Evolutionary conservation across 2,797 vertebrate genomes (phyloP), one percentile per base, ranked within the genome.

Genomic region (Pogoniulus pusillus): DNA sequence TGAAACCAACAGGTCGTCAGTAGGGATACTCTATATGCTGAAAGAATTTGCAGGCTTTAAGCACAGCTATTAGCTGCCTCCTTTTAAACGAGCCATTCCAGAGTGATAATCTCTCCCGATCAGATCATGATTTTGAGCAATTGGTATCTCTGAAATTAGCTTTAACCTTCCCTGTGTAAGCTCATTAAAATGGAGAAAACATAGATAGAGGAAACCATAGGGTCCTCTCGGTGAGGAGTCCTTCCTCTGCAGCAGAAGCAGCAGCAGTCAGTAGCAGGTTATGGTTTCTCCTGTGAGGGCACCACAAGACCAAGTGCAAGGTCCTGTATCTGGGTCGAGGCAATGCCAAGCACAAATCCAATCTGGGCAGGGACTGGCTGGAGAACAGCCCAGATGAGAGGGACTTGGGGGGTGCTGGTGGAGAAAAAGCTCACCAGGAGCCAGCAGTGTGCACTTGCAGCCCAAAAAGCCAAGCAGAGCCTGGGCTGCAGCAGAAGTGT

Each of bases 31-130:
- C 5, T 64, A 69, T 35, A 30, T 82, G 79, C 39, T 68, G 64
- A 45, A 83, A 41, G n/a, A 49, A 82, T 90, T 87, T 66, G 35
- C 26, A 35, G 62, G 7, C 45, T 57, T 87, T 83, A 69, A 85
- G 76, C 4, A 2, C n/a, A 65, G 60, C 91, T 85, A 74, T 82
- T 92, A 91, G 37, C 58, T 75, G 59, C 69, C 23, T 84, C n/a
- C n/a, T 89, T 91, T 91, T 71, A 89, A 91, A 64, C 11, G 10
- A 91, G 39, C 76, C 34, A 64, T 96, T 96, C 92, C 74, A 85
- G 39, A 34, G 45, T 66, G 57, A 85, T 93, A 90, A 92, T 92
- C 78, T 93, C 68, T 72, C 34, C 71, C 68, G 70, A 76, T 91
- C 79, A 92, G 84, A 64, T 90, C 12, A 29, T 72, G 69, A 64